These are phyloP conservation scores for Poeciliopsis gracilis DNA, from an alignment of 2,797 vertebrate species.

Conservation along the genomic window DNA sequence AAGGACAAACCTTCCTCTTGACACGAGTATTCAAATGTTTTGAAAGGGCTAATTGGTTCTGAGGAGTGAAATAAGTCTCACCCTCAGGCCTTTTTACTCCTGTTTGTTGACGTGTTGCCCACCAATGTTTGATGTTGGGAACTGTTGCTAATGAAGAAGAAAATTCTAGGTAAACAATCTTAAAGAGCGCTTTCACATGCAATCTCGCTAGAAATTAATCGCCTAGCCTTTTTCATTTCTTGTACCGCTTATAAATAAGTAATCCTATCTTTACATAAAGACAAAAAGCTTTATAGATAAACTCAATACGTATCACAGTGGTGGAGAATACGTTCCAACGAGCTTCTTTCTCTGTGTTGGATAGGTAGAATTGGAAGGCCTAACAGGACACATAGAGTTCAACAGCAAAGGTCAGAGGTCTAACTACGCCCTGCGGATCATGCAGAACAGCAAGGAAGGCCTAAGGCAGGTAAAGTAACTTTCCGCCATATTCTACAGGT, in stretches of 20 bases:
- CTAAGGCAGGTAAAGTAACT: slow-evolving; percentile 90
- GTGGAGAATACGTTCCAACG: slow-evolving; percentile 27
- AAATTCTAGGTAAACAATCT: background rate
- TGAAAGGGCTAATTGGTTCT: background rate
- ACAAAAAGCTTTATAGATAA: background rate
- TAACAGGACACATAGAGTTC: slow-evolving; percentile 99
- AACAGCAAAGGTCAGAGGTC: slow-evolving; percentile 98
- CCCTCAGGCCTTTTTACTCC: background rate
- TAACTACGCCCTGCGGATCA: slow-evolving; percentile 94
- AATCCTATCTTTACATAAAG: background rate
- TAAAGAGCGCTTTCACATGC: background rate
- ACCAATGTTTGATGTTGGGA: background rate
- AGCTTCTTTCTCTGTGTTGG: slow-evolving; percentile 79
- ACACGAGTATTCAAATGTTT: background rate
- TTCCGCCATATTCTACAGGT: slow-evolving; percentile 9
- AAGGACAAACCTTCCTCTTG: background rate
- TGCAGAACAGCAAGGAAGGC: slow-evolving; percentile 90
- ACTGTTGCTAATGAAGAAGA: background rate
- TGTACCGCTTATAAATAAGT: background rate
- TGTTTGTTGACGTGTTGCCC: background rate
- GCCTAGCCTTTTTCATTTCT: background rate
- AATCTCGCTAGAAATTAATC: background rate
- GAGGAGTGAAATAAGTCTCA: background rate
- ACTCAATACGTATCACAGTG: background rate
- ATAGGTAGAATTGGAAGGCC: slow-evolving; percentile 99